Percentiles rank a stretch among this genome's conserved stretches.
Evolutionary conservation across 2,888 invertebrate genomes (phyloP).

Genomic region (Drosophila koepferae): DNA sequence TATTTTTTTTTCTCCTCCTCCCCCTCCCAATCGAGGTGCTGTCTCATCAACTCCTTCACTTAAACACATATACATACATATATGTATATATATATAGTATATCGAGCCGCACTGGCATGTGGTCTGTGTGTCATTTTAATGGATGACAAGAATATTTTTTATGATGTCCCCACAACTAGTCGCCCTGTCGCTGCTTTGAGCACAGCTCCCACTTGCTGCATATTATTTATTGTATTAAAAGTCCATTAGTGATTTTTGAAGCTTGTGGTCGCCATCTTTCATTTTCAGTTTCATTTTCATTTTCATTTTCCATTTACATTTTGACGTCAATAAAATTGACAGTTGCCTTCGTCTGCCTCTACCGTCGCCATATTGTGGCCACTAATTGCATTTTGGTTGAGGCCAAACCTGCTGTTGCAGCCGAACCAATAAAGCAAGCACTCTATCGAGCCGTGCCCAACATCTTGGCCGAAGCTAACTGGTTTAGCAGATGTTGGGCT

Average conservation of each 20-base stretch:
- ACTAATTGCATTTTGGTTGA: conserved; percentile 78
- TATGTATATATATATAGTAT: background rate
- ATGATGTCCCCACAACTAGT: background rate
- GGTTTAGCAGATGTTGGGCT: background rate
- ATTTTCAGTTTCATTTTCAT: conserved; percentile 76
- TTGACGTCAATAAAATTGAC: conserved; percentile 75
- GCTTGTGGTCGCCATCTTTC: conserved; percentile 80
- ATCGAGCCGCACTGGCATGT: background rate
- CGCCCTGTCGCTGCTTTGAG: conserved; percentile 10
- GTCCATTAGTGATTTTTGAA: conserved; percentile 81
- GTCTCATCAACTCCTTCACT: conserved; percentile 28
- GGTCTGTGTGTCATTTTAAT: conserved; percentile 57
- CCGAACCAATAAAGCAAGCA: background rate
- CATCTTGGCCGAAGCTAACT: conserved; percentile 2
- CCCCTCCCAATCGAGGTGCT: conserved; percentile 21
- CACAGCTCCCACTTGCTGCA: conserved; percentile 27
- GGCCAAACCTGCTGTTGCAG: conserved; percentile 32
- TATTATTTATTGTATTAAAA: conserved; percentile 81
- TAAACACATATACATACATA: no score
- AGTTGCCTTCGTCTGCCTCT: background rate
- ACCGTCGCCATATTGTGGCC: conserved; percentile 66
- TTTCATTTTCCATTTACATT: conserved; percentile 71
- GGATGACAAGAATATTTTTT: conserved; percentile 67
- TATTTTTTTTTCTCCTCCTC: background rate
- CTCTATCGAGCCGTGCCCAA: background rate